Conservation (phyloP, 2,888 invertebrate species). For the Molorchus minor region DNA sequence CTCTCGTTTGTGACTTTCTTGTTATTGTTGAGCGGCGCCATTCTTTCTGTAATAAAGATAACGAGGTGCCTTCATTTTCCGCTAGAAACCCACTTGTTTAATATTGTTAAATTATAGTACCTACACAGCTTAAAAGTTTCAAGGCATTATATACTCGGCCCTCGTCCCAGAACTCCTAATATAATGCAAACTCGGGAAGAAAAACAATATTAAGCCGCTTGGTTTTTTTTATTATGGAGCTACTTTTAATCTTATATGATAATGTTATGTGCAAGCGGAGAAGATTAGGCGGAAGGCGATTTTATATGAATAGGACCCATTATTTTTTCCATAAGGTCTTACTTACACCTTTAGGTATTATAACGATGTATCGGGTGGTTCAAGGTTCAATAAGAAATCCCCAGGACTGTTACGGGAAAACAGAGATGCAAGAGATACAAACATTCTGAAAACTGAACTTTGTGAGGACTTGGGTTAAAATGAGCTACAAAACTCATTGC, state of each 20-base stretch:
- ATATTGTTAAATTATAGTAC: conserved; percentile 50
- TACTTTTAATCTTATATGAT: conserved; percentile 20
- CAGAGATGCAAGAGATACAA: too few species aligned
- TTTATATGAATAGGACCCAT: too few species aligned
- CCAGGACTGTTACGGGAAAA: too few species aligned
- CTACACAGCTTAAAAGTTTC: conserved; percentile 50
- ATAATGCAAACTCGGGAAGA: conserved; percentile 30
- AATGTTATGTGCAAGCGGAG: conserved; percentile 17
- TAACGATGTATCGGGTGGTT: too few species aligned
- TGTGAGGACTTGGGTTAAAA: too few species aligned
- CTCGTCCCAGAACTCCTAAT: conserved; percentile 30
- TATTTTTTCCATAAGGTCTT: too few species aligned
- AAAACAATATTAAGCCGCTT: conserved; percentile 36
- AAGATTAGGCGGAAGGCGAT: too few species aligned
- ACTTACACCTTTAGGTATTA: too few species aligned
- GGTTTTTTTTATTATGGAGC: conserved; percentile 26
- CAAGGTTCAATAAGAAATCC: too few species aligned
- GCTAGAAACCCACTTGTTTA: conserved; percentile 51
- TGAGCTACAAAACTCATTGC: too few species aligned
- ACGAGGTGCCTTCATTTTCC: conserved; percentile 54
- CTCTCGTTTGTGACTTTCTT: conserved; percentile 51
- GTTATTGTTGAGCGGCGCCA: conserved; percentile 48
- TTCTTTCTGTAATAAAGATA: conserved; percentile 57
- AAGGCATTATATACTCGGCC: conserved; percentile 38
- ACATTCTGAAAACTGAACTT: too few species aligned